phyloP scores from a whole-genome alignment of 1,140 invertebrate species.

The Cecropterus lyciades region DNA sequence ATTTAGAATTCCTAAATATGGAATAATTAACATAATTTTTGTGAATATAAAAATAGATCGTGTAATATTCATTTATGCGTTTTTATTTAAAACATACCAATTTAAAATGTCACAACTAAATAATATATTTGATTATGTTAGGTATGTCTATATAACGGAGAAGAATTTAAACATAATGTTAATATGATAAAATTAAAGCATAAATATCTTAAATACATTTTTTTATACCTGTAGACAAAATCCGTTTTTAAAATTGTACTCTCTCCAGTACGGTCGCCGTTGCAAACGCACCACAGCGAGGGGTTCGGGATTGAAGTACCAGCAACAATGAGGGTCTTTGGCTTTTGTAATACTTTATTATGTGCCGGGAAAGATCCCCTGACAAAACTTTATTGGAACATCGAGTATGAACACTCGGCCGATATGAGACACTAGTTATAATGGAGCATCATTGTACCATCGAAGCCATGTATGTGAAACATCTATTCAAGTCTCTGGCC shows the following conservation, averaged over 20 bases:
- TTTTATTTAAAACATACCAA: too few relatives aligned
- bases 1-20: too few relatives aligned
- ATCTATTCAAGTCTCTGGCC: constrained; percentile 40
- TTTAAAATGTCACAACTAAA: too few relatives aligned
- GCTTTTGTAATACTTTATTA: constrained; percentile 84
- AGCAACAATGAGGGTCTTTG: constrained; percentile 83
- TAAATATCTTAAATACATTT: too few relatives aligned
- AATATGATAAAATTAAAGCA: too few relatives aligned
- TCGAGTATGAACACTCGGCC: constrained; percentile 76
- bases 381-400: constrained; percentile 83
- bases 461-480: constrained; percentile 52
- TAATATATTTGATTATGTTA: too few relatives aligned
- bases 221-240: too few relatives aligned
- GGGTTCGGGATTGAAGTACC: constrained; percentile 78
- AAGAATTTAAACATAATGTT: too few relatives aligned
- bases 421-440: constrained; percentile 78
- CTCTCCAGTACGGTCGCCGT: constrained; percentile 52
- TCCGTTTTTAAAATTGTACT: neutral
- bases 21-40: too few relatives aligned
- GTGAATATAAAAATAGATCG: too few relatives aligned
- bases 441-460: constrained; percentile 66
- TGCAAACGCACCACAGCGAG: constrained; percentile 52
- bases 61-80: too few relatives aligned
- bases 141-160: too few relatives aligned
- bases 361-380: constrained; percentile 80